Percentiles rank a stretch among this genome's conserved stretches.
Evolutionary conservation across 2,888 invertebrate genomes (phyloP).

Genomic region (Acrocyrtus sp.): DNA sequence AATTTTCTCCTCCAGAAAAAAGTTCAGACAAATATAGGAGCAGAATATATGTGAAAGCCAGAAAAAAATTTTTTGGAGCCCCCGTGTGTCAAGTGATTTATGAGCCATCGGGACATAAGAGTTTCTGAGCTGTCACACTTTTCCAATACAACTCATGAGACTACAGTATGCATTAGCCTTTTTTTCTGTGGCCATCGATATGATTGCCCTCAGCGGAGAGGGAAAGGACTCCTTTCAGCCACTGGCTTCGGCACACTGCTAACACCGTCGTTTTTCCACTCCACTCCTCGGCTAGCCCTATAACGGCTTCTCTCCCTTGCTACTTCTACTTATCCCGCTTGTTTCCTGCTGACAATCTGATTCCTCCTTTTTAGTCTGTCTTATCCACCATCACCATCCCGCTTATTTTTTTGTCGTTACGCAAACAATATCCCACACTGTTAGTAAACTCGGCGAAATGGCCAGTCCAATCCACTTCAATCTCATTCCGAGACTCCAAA

Average conservation of each 20-base stretch:
- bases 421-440: constrained; percentile 51
- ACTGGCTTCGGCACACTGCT: no score
- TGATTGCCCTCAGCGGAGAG: constrained; percentile 55
- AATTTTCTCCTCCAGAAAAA: no score
- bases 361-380: constrained; percentile 29
- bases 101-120: constrained; percentile 52
- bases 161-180: constrained; percentile 49
- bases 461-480: constrained; percentile 42
- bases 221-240: constrained; percentile 47
- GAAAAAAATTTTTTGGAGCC: constrained; percentile 21
- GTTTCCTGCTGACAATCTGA: constrained; percentile 51
- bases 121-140: constrained; percentile 51
- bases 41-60: constrained; percentile 18
- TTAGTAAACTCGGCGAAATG: no score
- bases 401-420: constrained; percentile 31
- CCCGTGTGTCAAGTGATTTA: constrained; percentile 52
- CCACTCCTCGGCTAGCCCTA: background rate
- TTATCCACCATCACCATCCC: constrained; percentile 8
- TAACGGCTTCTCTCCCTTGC: background rate
- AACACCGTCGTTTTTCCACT: constrained; percentile 10
- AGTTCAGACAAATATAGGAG: constrained; percentile 24
- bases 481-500: constrained; percentile 6
- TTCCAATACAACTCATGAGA: constrained; percentile 53
- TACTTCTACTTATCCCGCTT: constrained; percentile 31
- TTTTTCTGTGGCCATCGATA: constrained; percentile 52